These are phyloP conservation scores for Aythya fuligula DNA, from an alignment of 2,797 vertebrate species.

Conservation along the genomic window DNA sequence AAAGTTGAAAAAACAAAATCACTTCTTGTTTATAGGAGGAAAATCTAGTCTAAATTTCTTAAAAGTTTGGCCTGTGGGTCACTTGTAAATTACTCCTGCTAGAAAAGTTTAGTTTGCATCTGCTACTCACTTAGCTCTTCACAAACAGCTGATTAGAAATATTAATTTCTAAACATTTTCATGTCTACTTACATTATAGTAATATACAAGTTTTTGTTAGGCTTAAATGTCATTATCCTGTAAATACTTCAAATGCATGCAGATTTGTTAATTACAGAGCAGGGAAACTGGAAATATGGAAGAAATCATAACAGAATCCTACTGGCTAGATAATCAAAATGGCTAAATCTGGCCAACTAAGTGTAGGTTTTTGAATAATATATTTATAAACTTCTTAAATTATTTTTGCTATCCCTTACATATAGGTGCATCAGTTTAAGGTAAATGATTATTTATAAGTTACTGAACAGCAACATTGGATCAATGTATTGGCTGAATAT, in stretches of 20 bases:
- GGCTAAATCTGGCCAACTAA: background rate
- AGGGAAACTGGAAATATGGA: background rate
- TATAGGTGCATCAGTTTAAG: background rate
- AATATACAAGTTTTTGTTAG: background rate
- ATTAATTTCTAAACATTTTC: background rate
- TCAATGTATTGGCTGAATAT: background rate
- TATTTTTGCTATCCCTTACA: background rate
- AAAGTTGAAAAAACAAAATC: background rate
- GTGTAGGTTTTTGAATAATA: fast-evolving
- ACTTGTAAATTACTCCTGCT: background rate
- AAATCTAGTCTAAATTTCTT: background rate
- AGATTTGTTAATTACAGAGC: background rate
- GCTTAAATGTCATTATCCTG: background rate
- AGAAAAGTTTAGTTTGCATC: background rate
- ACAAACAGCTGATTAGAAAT: background rate
- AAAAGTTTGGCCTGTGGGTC: background rate
- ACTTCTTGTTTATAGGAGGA: background rate
- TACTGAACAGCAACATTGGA: background rate
- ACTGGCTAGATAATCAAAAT: background rate
- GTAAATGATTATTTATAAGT: background rate
- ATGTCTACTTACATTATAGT: background rate
- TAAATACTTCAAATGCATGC: background rate
- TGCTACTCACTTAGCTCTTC: background rate
- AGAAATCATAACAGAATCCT: background rate
- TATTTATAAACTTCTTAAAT: background rate